Evolutionary conservation across 2,113 vertebrate species (phyloP).

Genomic region (Labeo rohita): DNA sequence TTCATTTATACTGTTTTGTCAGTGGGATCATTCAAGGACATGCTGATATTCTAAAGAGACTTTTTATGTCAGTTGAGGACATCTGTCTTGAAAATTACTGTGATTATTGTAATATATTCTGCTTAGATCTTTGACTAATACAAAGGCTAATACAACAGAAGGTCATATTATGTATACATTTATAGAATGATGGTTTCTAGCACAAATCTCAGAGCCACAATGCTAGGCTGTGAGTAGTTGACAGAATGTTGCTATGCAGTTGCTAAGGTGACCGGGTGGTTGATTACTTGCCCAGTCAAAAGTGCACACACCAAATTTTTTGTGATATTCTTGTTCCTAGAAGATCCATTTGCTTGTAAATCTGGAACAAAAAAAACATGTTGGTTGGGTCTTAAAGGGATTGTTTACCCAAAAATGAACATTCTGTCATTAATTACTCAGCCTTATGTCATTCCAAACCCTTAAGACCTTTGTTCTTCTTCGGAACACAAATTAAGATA

Average conservation of each 20-base stretch:
- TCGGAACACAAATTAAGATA: too few species aligned
- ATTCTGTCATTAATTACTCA: too few species aligned
- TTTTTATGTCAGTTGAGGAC: constrained; percentile 1
- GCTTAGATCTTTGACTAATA: not conserved
- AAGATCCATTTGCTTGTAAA: not conserved
- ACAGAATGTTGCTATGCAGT: not conserved
- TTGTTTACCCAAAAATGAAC: too few species aligned
- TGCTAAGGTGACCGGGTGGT: not conserved
- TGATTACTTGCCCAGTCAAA: not conserved
- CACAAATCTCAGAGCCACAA: not conserved
- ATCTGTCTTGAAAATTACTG: not conserved
- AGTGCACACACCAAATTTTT: not conserved
- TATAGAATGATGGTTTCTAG: not conserved
- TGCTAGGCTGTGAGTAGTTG: not conserved
- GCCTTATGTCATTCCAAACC: too few species aligned
- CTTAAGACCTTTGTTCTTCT: too few species aligned
- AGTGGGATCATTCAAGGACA: not conserved
- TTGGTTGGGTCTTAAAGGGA: not conserved
- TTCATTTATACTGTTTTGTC: not conserved
- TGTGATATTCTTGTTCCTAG: not conserved
- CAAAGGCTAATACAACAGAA: not conserved
- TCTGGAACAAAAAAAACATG: not conserved
- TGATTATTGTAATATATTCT: not conserved
- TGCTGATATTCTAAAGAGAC: not conserved
- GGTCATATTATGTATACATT: not conserved